Conservation (phyloP, 1,140 invertebrate species). For the Hylaeus volcanicus region DNA sequence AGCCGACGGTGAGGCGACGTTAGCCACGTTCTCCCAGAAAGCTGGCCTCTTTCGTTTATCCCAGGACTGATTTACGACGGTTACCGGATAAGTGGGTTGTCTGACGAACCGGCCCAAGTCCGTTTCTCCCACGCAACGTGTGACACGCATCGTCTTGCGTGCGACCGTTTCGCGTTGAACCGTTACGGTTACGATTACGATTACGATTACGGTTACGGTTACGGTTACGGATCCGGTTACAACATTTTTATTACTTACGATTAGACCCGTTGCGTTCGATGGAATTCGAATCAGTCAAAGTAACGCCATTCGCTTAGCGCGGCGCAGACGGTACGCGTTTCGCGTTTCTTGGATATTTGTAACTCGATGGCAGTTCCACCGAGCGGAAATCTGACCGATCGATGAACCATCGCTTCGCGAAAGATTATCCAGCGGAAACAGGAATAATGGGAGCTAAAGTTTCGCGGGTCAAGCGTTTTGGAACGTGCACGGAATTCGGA, state of each 20-base stretch:
- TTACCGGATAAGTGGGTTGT: conserved; percentile 55
- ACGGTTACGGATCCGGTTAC: too few relatives aligned
- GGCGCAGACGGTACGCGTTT: conserved; percentile 22
- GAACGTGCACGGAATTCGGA: conserved; percentile 42
- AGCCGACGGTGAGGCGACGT: not conserved
- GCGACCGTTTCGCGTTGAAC: not conserved
- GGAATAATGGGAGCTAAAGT: conserved; percentile 34
- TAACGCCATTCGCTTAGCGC: conserved; percentile 62
- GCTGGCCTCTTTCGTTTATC: conserved; percentile 53
- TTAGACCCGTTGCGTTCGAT: conserved; percentile 24
- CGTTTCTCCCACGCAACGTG: conserved; percentile 26
- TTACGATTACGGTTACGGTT: too few relatives aligned
- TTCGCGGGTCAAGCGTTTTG: conserved; percentile 37
- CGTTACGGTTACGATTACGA: too few relatives aligned
- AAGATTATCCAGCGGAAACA: conserved; percentile 48
- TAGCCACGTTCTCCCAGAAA: conserved; percentile 15
- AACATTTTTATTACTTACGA: conserved; percentile 17
- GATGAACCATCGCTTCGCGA: conserved; percentile 30
- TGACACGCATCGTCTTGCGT: conserved; percentile 52
- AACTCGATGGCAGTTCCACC: conserved; percentile 24
- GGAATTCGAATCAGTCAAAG: conserved; percentile 46
- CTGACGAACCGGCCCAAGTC: conserved; percentile 33
- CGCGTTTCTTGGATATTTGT: conserved; percentile 43
- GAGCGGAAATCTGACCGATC: conserved; percentile 44
- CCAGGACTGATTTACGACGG: conserved; percentile 56